These are phyloP conservation scores for Furcifer pardalis DNA, from an alignment of 2,797 vertebrate species.

Conservation along the genomic window DNA sequence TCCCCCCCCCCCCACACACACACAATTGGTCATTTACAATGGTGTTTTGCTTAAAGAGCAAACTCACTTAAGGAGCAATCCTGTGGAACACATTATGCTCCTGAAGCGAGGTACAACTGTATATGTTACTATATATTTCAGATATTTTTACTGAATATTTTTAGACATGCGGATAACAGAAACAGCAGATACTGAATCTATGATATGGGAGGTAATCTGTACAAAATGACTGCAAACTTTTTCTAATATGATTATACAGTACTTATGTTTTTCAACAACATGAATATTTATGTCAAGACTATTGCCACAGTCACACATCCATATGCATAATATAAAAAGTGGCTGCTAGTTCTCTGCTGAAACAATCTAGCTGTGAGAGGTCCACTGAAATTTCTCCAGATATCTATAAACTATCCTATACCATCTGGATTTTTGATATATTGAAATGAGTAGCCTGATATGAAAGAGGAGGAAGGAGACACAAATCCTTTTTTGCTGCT, in stretches of 20 bases:
- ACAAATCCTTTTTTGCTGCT: neutral
- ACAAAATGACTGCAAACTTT: too few species aligned
- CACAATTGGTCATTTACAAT: too few species aligned
- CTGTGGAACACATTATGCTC: too few species aligned
- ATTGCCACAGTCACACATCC: neutral
- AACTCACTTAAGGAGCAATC: too few species aligned
- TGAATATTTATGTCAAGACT: neutral
- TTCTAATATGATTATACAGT: neutral
- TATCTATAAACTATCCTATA: neutral
- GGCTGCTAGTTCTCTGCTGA: neutral
- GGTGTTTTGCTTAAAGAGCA: too few species aligned
- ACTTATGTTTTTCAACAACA: neutral
- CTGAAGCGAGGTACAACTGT: too few species aligned
- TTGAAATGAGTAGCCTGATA: neutral
- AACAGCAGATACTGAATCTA: too few species aligned
- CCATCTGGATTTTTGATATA: neutral
- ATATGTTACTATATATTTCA: too few species aligned
- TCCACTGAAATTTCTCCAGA: neutral
- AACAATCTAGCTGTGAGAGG: neutral
- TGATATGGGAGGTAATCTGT: too few species aligned
- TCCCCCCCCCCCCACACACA: too few species aligned
- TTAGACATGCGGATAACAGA: too few species aligned
- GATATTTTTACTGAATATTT: too few species aligned
- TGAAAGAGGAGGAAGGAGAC: neutral
- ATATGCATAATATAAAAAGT: neutral